These are phyloP conservation scores for Chalcosyrphus nemorum DNA, from an alignment of 2,888 invertebrate species.

Conservation along the genomic window DNA sequence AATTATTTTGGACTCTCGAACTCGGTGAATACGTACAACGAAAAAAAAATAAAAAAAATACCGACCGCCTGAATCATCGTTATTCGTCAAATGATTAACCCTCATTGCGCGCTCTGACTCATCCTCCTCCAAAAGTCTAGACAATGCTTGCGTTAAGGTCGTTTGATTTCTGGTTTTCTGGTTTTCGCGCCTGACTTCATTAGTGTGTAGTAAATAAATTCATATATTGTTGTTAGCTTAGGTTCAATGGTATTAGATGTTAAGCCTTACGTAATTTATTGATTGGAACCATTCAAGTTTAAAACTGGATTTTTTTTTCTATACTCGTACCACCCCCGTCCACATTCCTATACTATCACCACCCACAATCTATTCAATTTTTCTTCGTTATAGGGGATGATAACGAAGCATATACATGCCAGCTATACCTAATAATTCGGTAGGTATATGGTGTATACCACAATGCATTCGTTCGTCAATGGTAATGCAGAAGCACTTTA, in stretches of 20 bases:
- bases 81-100: slow-evolving; percentile 24
- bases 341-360: background rate
- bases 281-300: slow-evolving; percentile 42
- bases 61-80: slow-evolving; percentile 46
- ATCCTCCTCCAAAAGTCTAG: slow-evolving; percentile 35
- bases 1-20: slow-evolving; percentile 12
- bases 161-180: slow-evolving; percentile 4
- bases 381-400: background rate
- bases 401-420: background rate
- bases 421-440: background rate
- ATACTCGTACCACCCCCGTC: background rate
- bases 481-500: slow-evolving; percentile 41
- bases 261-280: slow-evolving; percentile 60
- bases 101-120: slow-evolving; percentile 30
- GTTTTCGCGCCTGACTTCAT: slow-evolving; percentile 35
- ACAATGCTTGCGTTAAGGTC: slow-evolving; percentile 34
- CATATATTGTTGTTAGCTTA: slow-evolving; percentile 9
- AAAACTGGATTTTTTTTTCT: background rate
- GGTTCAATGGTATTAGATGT: slow-evolving; percentile 35
- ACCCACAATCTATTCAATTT: slow-evolving; percentile 13
- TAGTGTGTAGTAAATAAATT: background rate
- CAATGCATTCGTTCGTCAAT: slow-evolving; percentile 45
- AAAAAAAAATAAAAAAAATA: slow-evolving; percentile 15
- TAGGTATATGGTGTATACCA: background rate
- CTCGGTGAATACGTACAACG: background rate